Base-by-base conservation (phyloP, 2,888 invertebrate species). In the Folsomia candida region DNA sequence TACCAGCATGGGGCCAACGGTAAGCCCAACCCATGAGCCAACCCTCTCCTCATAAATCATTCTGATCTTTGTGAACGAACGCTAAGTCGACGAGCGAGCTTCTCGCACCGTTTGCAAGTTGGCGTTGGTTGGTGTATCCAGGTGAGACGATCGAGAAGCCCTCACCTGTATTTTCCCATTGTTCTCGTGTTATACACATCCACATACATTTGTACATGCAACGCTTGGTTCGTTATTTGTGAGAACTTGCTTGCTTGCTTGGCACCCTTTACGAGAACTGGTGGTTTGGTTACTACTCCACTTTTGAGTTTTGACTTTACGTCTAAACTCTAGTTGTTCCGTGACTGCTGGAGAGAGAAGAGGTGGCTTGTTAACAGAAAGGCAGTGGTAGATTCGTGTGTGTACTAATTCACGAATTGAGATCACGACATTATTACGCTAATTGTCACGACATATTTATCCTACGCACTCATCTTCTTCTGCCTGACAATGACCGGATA, bases 31-130 rank as follows among this genome's bases (percentile, higher is more conserved):
- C 67, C 67, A 57, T 25, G 24, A 37, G 67, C 24, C 58, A 14
- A 9, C 59, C 67, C 22, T 9, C 57, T 54, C n/a, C 51, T 59
- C 65, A 70, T 70, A 70, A 70, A 70, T 70, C 66, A 70, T 64
- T 64, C 58, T n/a, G 59, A 25, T 59, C 6, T 64, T 22, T 27
- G 37, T 9, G 37, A 37, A 37, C 6, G 37, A 37, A n/a, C n/a
- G 37, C 27, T 9, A 62, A 14, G 2, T 2, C 9, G 27, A 59
- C 11, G 14, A 47, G 6, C 57, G 6, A 25, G 60, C 64, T 64
- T 64, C 64, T 18, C 22, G 22, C 22, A 24, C 22, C 25, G 64
- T 47, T 47, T 18, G 22, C 6, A 47, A 64, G 51, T 47, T 22
- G 62, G 57, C 63, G 66, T 51, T 4, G 66, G 66, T 66, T 60